A percentile compares a stretch with the other conserved stretches of the same genome.
These are phyloP conservation scores for Cladopsammia gracilis DNA, from an alignment of 64 coral and sea anemone genomes.

Conservation along the genomic window DNA sequence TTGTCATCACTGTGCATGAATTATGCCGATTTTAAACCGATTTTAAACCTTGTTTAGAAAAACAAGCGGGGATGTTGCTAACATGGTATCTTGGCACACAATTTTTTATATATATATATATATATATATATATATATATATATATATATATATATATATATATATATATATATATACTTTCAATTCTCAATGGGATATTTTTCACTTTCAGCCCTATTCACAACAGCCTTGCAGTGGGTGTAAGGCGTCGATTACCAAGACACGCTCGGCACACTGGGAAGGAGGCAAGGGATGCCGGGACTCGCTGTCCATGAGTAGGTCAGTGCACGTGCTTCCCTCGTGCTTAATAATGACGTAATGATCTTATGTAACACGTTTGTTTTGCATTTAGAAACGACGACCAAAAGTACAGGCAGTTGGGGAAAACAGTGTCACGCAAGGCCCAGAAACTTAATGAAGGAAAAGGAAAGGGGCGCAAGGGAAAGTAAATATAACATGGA, in stretches of 20 bases:
- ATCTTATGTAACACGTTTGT: background rate
- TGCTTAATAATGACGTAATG: background rate
- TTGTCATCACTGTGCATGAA: too few species aligned
- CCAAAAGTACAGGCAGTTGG: conserved; percentile 40
- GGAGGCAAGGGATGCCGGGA: conserved; percentile 98
- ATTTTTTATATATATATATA: too few species aligned
- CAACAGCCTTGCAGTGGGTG: conserved; percentile 84
- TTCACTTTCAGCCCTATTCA: conserved; percentile 79
- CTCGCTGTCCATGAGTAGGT: conserved; percentile 89
- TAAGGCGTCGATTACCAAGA: conserved; percentile 76
- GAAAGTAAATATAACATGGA: background rate
- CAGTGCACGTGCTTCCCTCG: background rate
- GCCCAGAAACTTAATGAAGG: conserved; percentile 32
- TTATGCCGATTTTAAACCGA: too few species aligned
- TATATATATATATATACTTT: too few species aligned
- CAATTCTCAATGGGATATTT: too few species aligned
- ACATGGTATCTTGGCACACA: too few species aligned
- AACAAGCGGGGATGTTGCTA: too few species aligned
- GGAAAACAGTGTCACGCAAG: conserved; percentile 70
- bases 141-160: too few species aligned
- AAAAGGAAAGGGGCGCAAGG: conserved; percentile 23
- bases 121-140: too few species aligned
- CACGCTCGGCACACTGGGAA: conserved; percentile 92
- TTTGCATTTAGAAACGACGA: conserved; percentile 56
- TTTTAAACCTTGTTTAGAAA: too few species aligned